Conservation (phyloP, 2,113 vertebrate genomes). For the Apistogramma diplotaenia region DNA sequence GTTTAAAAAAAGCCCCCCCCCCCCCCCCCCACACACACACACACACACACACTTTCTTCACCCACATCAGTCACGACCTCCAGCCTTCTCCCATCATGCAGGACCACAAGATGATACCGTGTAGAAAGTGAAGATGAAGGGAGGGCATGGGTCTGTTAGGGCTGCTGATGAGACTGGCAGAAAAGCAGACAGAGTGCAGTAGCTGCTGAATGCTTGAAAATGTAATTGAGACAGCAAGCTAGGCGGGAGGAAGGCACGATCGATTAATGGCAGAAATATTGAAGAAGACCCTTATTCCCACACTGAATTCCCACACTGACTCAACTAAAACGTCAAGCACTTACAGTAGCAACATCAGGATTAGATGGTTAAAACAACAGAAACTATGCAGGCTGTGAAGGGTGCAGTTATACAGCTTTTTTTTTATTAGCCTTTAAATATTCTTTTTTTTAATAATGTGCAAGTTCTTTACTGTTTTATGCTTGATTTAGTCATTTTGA, state of each 20-base stretch:
- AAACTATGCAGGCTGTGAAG: background rate
- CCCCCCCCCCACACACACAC: too few relatives aligned
- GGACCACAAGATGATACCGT: background rate
- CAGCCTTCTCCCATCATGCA: background rate
- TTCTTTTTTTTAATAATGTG: background rate
- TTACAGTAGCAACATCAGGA: background rate
- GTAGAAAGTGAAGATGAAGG: background rate
- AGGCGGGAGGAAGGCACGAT: slow-evolving; percentile 14
- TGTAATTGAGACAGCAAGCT: slow-evolving; percentile 47
- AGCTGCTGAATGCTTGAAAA: slow-evolving; percentile 58
- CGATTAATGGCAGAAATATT: slow-evolving; percentile 44
- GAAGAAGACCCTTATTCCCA: slow-evolving; percentile 10
- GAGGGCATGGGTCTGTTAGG: background rate
- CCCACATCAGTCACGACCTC: slow-evolving; percentile 35
- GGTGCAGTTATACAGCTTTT: background rate
- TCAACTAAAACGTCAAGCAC: background rate
- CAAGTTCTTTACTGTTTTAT: background rate
- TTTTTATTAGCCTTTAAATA: background rate
- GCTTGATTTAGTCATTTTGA: background rate
- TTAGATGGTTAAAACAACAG: background rate
- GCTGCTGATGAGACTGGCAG: background rate
- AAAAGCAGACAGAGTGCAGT: background rate
- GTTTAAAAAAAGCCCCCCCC: slow-evolving; percentile 1
- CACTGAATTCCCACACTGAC: slow-evolving; percentile 39
- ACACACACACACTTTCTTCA: slow-evolving; percentile 38